Evolutionary conservation across 2,797 vertebrate genomes (phyloP).

Genomic region (Aulostomus chinensis): DNA sequence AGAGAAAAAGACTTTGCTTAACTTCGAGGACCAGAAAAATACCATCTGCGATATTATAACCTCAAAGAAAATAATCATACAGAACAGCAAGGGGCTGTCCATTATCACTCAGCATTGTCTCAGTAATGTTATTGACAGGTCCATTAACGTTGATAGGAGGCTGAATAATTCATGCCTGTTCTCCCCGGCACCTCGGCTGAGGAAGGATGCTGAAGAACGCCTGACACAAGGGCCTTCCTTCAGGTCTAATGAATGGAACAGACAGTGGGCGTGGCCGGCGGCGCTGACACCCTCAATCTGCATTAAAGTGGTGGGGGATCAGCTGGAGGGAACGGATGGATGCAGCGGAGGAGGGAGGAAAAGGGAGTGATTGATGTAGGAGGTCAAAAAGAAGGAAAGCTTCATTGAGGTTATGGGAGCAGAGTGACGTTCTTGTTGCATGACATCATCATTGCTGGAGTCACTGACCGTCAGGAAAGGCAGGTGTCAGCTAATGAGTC

Average conservation of each 20-base stretch:
- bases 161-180: conserved; percentile 59
- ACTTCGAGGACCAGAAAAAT: conserved; percentile 11
- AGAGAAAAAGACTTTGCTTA: conserved; percentile 13
- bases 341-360: not conserved
- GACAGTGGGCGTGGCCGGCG: conserved; percentile 50
- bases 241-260: conserved; percentile 54
- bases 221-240: conserved; percentile 39
- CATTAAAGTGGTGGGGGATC: conserved; percentile 38
- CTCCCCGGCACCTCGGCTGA: conserved; percentile 4
- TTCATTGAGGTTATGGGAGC: conserved; percentile 17
- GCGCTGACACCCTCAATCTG: conserved; percentile 25
- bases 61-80: not conserved
- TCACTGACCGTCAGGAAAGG: conserved; percentile 7
- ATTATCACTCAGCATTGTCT: conserved; percentile 33
- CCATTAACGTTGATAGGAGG: conserved; percentile 62
- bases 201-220: conserved; percentile 27
- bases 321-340: conserved; percentile 15
- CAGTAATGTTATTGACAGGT: conserved; percentile 52
- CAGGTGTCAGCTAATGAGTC: conserved; percentile 37
- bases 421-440: conserved; percentile 6
- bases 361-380: not conserved
- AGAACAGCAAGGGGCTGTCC: not conserved
- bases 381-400: conserved; percentile 13
- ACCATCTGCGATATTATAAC: conserved; percentile 10
- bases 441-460: conserved; percentile 37